Conservation (phyloP, 2,888 invertebrate genomes). For the Sarcophaga subvicina region DNA sequence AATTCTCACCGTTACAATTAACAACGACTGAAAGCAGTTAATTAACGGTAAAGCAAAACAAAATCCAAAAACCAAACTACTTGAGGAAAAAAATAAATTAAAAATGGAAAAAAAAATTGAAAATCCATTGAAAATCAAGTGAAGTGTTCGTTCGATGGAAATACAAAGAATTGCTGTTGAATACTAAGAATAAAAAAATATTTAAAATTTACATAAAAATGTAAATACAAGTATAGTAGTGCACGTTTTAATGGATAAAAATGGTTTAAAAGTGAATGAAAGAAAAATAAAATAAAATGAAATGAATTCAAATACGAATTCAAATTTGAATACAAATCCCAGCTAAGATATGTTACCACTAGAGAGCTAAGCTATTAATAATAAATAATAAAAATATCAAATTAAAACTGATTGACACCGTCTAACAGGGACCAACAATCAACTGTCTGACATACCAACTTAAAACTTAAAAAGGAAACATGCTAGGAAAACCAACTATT, state of each 20-base stretch:
- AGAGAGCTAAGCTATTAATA: not conserved
- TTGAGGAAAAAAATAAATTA: not conserved
- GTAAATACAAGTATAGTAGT: slow-evolving; percentile 36
- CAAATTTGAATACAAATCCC: too few species aligned
- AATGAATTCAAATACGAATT: slow-evolving; percentile 21
- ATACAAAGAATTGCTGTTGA: slow-evolving; percentile 20
- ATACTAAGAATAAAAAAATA: not conserved
- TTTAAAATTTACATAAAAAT: slow-evolving; percentile 56
- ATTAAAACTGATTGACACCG: too few species aligned
- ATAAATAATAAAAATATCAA: too few species aligned
- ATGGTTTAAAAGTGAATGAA: not conserved
- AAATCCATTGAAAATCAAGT: not conserved
- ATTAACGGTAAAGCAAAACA: slow-evolving; percentile 24
- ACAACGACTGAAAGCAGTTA: slow-evolving; percentile 40
- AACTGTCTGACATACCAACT: too few species aligned
- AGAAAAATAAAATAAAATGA: not conserved
- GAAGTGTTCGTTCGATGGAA: slow-evolving; percentile 1
- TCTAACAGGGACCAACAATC: too few species aligned
- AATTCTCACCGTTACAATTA: not conserved
- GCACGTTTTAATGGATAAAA: too few species aligned
- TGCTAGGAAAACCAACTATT: too few species aligned
- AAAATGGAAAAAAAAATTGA: not conserved
- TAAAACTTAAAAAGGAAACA: too few species aligned
- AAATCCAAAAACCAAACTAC: slow-evolving; percentile 25
- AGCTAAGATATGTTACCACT: not conserved